These are phyloP conservation scores for Lycocerus yunnanus DNA, from an alignment of 2,888 invertebrate genomes.

Conservation along the genomic window DNA sequence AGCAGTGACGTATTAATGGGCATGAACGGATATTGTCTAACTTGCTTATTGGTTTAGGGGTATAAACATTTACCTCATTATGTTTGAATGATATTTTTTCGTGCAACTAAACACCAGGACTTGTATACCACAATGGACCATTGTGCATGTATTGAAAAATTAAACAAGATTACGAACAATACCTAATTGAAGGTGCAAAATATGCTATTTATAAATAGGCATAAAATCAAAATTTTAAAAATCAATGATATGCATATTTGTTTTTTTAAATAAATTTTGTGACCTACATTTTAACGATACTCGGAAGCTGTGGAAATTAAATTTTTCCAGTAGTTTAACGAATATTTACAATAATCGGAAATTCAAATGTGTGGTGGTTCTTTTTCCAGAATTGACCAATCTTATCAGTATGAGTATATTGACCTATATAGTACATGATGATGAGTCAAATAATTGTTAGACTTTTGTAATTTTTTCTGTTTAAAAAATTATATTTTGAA, in stretches of 20 bases:
- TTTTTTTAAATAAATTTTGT: background rate
- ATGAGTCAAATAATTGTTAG: background rate
- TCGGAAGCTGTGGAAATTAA: background rate
- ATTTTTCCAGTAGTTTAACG: background rate
- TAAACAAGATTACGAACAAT: background rate
- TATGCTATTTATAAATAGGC: no score
- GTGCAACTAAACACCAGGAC: background rate
- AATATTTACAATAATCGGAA: background rate
- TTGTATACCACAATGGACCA: background rate
- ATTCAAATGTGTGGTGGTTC: background rate
- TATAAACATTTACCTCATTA: background rate
- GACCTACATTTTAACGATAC: background rate
- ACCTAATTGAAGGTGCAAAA: background rate
- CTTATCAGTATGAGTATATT: background rate
- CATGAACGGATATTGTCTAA: slow-evolving; percentile 51
- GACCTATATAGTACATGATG: background rate
- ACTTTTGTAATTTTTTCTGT: background rate
- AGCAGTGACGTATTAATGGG: slow-evolving; percentile 47
- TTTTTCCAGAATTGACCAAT: background rate
- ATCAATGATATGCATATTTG: no score
- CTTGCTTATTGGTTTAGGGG: slow-evolving; percentile 4
- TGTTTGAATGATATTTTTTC: slow-evolving; percentile 1
- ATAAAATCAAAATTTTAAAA: background rate
- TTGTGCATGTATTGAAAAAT: background rate
- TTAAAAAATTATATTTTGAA: background rate